These are phyloP conservation scores for Diachasma alloeum DNA, from an alignment of 1,140 invertebrate genomes.

Conservation along the genomic window DNA sequence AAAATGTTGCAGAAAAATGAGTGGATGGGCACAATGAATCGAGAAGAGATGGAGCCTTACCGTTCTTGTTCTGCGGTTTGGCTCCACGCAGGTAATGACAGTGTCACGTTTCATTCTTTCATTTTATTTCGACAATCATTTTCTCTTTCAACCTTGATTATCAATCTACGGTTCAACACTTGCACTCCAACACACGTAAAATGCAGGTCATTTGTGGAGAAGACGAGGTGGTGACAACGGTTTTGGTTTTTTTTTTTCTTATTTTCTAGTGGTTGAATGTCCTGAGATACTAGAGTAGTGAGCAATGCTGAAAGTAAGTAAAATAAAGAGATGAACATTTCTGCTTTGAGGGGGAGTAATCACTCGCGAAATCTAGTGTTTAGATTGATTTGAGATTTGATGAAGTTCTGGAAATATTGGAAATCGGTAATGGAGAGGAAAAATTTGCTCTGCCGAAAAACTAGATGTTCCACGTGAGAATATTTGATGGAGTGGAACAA, in stretches of 20 bases:
- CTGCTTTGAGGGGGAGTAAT: neutral
- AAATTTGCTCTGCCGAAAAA: too few relatives aligned
- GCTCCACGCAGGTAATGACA: slow-evolving; percentile 61
- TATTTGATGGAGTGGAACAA: too few relatives aligned
- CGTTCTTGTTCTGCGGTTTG: slow-evolving; percentile 61
- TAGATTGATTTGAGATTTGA: too few relatives aligned
- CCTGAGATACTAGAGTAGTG: neutral
- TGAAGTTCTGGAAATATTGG: too few relatives aligned
- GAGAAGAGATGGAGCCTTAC: slow-evolving; percentile 45
- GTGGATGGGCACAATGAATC: neutral
- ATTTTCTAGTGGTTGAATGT: neutral
- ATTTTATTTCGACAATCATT: slow-evolving; percentile 55
- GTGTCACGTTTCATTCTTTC: slow-evolving; percentile 65
- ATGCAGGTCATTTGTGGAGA: slow-evolving; percentile 37
- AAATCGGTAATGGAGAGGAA: too few relatives aligned
- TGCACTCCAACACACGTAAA: slow-evolving; percentile 48
- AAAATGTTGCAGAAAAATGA: slow-evolving; percentile 6
- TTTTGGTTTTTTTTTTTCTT: neutral
- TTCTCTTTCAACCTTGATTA: neutral
- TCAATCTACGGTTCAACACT: slow-evolving; percentile 26
- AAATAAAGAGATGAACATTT: neutral
- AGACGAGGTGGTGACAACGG: slow-evolving; percentile 26
- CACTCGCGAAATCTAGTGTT: neutral
- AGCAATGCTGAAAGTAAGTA: neutral
- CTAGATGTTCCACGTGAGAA: too few relatives aligned